These are phyloP conservation scores for Chelon auratus DNA, from an alignment of 2,797 vertebrate species.

Conservation along the genomic window DNA sequence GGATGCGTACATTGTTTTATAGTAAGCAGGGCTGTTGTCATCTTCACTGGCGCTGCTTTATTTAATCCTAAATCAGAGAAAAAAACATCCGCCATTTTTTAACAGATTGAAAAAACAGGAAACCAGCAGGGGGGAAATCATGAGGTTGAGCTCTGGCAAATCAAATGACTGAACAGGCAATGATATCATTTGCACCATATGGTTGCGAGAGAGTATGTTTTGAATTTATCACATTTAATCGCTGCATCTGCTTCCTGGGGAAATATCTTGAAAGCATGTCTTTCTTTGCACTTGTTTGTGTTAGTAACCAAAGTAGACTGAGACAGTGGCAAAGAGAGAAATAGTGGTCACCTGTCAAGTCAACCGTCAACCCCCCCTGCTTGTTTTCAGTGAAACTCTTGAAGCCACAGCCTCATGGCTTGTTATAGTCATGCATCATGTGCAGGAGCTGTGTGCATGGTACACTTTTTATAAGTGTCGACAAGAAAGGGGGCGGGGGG, in stretches of 20 bases:
- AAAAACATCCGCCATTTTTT: background rate
- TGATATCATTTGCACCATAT: background rate
- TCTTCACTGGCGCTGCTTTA: background rate
- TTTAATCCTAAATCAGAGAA: background rate
- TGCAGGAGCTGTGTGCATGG: constrained; percentile 2
- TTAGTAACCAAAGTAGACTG: background rate
- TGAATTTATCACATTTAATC: background rate
- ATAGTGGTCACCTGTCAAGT: constrained; percentile 37
- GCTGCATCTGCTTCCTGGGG: background rate
- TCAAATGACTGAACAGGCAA: background rate
- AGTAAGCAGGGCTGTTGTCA: too few species aligned
- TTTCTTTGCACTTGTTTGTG: background rate
- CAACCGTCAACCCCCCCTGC: constrained; percentile 31
- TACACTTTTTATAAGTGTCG: background rate
- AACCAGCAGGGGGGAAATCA: background rate
- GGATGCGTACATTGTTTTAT: too few species aligned
- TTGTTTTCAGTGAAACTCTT: constrained; percentile 73
- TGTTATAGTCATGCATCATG: constrained; percentile 24
- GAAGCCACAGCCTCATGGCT: constrained; percentile 61
- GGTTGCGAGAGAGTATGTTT: background rate
- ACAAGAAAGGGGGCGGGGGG: background rate
- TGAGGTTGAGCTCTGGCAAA: too few species aligned
- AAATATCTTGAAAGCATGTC: background rate
- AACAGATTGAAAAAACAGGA: background rate
- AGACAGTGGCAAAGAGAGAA: background rate